Conservation (phyloP, 92 coral and sea anemone genomes). For the Anthopleura xanthogrammica region DNA sequence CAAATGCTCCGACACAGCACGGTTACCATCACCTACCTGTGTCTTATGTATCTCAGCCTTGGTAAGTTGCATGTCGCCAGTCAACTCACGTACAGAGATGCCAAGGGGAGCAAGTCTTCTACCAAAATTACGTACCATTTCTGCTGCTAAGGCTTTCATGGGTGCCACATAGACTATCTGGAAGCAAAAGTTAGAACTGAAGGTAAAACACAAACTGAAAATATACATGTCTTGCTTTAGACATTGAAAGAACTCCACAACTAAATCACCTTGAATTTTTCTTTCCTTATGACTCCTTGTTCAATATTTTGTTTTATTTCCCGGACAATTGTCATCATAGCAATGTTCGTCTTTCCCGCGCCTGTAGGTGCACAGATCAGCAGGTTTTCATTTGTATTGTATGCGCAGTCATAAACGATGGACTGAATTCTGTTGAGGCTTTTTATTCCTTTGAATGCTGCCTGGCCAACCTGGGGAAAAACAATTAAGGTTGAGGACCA, state of each 20-base stretch:
- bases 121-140: slow-evolving; percentile 98
- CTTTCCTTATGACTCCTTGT: slow-evolving; percentile 91
- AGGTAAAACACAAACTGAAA: no score
- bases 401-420: slow-evolving; percentile 90
- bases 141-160: slow-evolving; percentile 99
- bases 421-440: slow-evolving; percentile 94
- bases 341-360: slow-evolving; percentile 97
- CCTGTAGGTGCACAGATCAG: slow-evolving; percentile 98
- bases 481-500: not conserved
- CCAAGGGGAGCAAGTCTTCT: slow-evolving; percentile 87
- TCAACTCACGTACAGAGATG: slow-evolving; percentile 84
- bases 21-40: slow-evolving; percentile 50
- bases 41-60: slow-evolving; percentile 92
- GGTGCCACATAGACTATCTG: slow-evolving; percentile 98
- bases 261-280: slow-evolving; percentile 80
- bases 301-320: slow-evolving; percentile 89
- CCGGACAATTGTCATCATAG: slow-evolving; percentile 88
- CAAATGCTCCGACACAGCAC: not conserved
- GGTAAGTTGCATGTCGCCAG: slow-evolving; percentile 98
- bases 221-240: no score
- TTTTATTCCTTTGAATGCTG: slow-evolving; percentile 89
- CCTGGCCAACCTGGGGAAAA: slow-evolving; percentile 69
- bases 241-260: not conserved
- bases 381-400: slow-evolving; percentile 90
- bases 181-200: not conserved